phyloP scores from a whole-genome alignment of 2,888 invertebrate species.

The Drosophila pseudotalamancana region DNA sequence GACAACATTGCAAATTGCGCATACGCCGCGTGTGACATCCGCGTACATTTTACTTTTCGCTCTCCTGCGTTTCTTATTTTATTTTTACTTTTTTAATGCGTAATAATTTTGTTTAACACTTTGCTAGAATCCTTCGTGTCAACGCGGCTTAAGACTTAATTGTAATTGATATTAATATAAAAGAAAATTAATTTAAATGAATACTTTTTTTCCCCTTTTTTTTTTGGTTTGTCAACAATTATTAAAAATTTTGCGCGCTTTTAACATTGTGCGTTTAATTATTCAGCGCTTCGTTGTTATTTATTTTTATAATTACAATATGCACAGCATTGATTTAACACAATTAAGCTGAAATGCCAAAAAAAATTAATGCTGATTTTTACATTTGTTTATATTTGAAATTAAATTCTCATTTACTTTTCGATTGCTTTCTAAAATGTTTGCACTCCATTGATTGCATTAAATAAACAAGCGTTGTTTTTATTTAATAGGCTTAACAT shows the following conservation, averaged over 20 bases:
- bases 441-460: slow-evolving; percentile 4
- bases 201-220: background rate
- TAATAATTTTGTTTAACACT: background rate
- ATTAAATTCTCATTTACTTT: slow-evolving; percentile 7
- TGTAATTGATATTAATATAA: slow-evolving; percentile 29
- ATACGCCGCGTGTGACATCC: slow-evolving; percentile 32
- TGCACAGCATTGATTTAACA: slow-evolving; percentile 15
- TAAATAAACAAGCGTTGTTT: background rate
- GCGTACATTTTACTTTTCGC: slow-evolving; percentile 16
- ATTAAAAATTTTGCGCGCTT: no score
- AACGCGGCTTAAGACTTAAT: slow-evolving; percentile 21
- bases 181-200: background rate
- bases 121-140: background rate
- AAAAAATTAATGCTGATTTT: background rate
- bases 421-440: slow-evolving; percentile 4
- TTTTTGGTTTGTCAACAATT: slow-evolving; percentile 7
- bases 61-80: background rate
- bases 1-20: slow-evolving; percentile 41
- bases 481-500: background rate
- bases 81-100: background rate
- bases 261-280: slow-evolving; percentile 21
- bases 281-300: slow-evolving; percentile 19
- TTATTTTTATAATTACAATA: slow-evolving; percentile 36
- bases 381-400: background rate
- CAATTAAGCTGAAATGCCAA: slow-evolving; percentile 13